Evolutionary conservation across 2,797 vertebrate genomes (phyloP).

Genomic region (Brachyrhaphis roseni): DNA sequence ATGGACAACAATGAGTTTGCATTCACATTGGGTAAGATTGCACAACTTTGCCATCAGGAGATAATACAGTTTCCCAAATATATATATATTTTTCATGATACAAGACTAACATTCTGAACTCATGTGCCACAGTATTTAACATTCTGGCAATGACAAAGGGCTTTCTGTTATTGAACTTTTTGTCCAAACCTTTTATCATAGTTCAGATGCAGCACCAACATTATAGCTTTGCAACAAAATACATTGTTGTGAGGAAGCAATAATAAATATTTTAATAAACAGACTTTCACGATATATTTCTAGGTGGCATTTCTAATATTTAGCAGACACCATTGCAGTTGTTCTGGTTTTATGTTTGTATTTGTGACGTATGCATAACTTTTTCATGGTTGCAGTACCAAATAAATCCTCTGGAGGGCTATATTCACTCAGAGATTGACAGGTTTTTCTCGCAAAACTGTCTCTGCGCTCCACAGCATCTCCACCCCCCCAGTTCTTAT

Average conservation of each 20-base stretch:
- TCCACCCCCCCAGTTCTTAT: background rate
- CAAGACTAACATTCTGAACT: background rate
- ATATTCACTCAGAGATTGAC: slow-evolving; percentile 52
- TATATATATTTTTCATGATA: background rate
- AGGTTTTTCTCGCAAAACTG: background rate
- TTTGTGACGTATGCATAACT: background rate
- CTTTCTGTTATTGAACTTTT: background rate
- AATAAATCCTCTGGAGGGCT: slow-evolving; percentile 69
- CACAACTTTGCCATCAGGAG: background rate
- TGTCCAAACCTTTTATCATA: background rate
- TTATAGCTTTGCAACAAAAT: background rate
- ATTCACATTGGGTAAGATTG: background rate
- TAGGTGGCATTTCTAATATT: background rate
- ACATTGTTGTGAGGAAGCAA: background rate
- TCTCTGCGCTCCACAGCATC: background rate
- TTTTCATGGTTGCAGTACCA: slow-evolving; percentile 54
- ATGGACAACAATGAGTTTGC: background rate
- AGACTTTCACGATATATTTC: background rate
- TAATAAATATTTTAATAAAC: background rate
- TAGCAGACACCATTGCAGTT: background rate
- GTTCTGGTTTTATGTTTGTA: background rate
- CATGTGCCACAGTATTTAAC: background rate
- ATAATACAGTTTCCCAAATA: background rate
- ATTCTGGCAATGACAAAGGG: background rate
- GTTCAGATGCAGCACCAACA: background rate